phyloP scores from a whole-genome alignment of 2,888 invertebrate genomes.

The Globia sparganii region DNA sequence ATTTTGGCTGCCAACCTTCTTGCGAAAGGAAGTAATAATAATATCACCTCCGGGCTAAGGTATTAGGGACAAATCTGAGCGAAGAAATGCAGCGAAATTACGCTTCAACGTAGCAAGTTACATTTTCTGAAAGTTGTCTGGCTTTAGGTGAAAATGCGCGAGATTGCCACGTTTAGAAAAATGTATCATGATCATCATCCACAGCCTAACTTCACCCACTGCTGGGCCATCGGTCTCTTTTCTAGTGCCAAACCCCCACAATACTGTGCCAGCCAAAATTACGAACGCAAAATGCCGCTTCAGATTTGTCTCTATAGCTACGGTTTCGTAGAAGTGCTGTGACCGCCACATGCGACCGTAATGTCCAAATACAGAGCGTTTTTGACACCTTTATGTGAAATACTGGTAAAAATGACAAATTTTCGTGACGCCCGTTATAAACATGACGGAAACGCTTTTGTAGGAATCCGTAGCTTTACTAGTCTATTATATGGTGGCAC shows the following conservation, averaged over 20 bases:
- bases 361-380: too few species aligned
- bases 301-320: too few species aligned
- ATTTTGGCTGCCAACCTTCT: constrained; percentile 12
- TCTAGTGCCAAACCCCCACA: background rate
- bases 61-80: background rate
- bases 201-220: background rate
- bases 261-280: background rate
- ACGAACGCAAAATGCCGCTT: background rate
- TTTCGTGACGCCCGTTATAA: too few species aligned
- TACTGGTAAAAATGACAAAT: too few species aligned
- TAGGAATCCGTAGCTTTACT: background rate
- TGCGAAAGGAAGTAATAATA: background rate
- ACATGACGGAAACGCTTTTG: too few species aligned
- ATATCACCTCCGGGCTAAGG: background rate
- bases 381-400: too few species aligned
- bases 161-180: background rate
- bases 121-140: background rate
- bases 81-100: too few species aligned
- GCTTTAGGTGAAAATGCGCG: background rate
- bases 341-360: too few species aligned
- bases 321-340: too few species aligned
- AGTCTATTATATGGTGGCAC: background rate
- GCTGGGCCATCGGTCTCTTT: background rate
- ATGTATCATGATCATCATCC: background rate
- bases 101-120: too few species aligned